A percentile compares a stretch with the other conserved stretches of the same genome.
phyloP scores from a whole-genome alignment of 2,113 vertebrate genomes.

The Prolemur simus region DNA sequence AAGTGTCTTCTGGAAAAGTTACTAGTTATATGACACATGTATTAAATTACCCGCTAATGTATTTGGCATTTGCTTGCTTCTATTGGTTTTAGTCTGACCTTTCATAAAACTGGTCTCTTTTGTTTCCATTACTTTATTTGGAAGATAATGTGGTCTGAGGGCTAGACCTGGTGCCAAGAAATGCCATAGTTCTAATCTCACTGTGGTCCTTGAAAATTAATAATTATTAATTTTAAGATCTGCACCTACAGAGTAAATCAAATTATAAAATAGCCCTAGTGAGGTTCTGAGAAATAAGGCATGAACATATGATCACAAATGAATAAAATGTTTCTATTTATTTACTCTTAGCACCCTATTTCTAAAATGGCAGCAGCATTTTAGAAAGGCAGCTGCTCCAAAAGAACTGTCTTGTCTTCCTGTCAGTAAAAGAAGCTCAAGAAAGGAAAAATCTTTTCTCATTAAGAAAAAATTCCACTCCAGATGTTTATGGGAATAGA shows the following conservation, averaged over 20 bases:
- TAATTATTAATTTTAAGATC: not conserved
- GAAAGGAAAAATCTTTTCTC: not conserved
- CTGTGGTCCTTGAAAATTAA: not conserved
- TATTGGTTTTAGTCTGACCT: constrained; percentile 12
- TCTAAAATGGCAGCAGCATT: not conserved
- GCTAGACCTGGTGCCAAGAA: not conserved
- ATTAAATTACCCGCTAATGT: not conserved
- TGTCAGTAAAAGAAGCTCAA: not conserved
- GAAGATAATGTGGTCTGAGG: not conserved
- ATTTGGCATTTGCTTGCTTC: constrained; percentile 50
- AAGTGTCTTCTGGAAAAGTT: not conserved
- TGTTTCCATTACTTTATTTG: constrained; percentile 23
- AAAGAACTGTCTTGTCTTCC: not conserved
- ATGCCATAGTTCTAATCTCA: not conserved
- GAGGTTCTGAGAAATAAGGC: constrained; percentile 3
- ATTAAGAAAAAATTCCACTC: not conserved
- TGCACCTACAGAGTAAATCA: not conserved
- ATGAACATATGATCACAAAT: not conserved
- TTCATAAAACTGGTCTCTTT: constrained; percentile 41
- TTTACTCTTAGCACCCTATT: not conserved
- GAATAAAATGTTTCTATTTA: not conserved
- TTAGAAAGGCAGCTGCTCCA: not conserved
- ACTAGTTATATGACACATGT: not conserved
- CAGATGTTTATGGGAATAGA: not conserved
- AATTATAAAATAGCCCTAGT: not conserved